These are phyloP conservation scores for Noctuana brunneofusca DNA, from an alignment of 2,888 invertebrate species.

Conservation along the genomic window DNA sequence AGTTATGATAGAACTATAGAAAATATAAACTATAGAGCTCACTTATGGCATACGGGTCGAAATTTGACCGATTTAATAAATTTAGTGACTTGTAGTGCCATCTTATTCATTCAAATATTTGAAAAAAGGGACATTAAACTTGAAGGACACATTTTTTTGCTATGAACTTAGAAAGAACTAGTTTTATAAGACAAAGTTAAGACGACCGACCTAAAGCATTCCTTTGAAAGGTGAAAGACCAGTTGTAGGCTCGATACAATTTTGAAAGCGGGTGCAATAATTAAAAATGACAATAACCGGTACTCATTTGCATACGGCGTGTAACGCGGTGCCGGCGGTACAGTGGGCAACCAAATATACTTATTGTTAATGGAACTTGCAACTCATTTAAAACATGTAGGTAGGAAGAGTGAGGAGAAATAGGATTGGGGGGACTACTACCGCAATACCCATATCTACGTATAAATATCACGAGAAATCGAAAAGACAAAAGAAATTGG, in stretches of 20 bases:
- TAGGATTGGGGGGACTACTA: background rate
- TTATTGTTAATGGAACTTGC: background rate
- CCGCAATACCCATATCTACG: background rate
- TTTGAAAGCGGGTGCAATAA: conserved; percentile 26
- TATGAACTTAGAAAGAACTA: too few relatives aligned
- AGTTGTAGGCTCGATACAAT: conserved; percentile 2
- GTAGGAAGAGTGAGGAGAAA: background rate
- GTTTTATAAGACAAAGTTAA: too few relatives aligned
- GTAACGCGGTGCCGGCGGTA: conserved; percentile 6
- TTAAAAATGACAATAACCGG: conserved; percentile 29
- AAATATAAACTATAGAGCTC: too few relatives aligned
- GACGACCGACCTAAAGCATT: background rate
- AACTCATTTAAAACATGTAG: background rate
- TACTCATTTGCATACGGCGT: conserved; percentile 21
- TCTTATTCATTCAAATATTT: too few relatives aligned
- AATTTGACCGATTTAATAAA: too few relatives aligned
- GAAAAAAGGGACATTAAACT: too few relatives aligned
- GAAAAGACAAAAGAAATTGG: too few relatives aligned
- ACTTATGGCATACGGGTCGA: too few relatives aligned
- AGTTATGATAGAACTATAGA: too few relatives aligned
- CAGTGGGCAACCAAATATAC: conserved; percentile 10
- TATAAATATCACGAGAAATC: too few relatives aligned
- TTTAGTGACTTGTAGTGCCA: too few relatives aligned
- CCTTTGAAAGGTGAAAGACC: background rate
- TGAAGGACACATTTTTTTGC: too few relatives aligned